These are phyloP conservation scores for Patella ulyssiponensis DNA, from an alignment of 2,888 invertebrate genomes.

Conservation along the genomic window DNA sequence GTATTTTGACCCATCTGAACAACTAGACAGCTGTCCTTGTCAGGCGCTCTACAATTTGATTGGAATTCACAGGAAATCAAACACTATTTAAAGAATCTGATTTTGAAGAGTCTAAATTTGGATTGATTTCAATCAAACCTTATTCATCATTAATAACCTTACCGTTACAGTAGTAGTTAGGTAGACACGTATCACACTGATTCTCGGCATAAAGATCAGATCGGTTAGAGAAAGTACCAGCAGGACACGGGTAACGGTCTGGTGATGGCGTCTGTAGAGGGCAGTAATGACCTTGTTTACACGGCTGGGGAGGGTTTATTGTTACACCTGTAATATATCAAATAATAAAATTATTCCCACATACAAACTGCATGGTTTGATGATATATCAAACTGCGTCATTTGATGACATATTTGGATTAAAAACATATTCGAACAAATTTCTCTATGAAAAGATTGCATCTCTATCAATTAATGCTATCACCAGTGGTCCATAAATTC, in stretches of 20 bases:
- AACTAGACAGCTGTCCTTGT: too few relatives aligned
- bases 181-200: constrained; percentile 57
- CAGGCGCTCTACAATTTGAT: too few relatives aligned
- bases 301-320: constrained; percentile 50
- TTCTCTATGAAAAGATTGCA: neutral
- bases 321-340: constrained; percentile 35
- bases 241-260: constrained; percentile 59
- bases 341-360: neutral
- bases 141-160: constrained; percentile 10
- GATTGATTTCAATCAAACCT: too few relatives aligned
- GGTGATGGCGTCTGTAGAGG: constrained; percentile 61
- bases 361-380: too few relatives aligned
- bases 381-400: too few relatives aligned
- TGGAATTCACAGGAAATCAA: too few relatives aligned
- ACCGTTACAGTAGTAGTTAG: constrained; percentile 61
- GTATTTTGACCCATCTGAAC: too few relatives aligned
- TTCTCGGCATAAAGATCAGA: constrained; percentile 50
- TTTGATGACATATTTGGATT: too few relatives aligned
- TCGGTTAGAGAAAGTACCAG: constrained; percentile 56
- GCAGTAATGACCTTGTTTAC: constrained; percentile 62
- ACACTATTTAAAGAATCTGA: too few relatives aligned
- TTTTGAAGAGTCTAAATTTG: too few relatives aligned
- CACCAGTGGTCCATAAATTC: neutral
- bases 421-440: too few relatives aligned
- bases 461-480: neutral